Conservation (phyloP, 2,113 vertebrate species). For the Hippoglossus stenolepis region DNA sequence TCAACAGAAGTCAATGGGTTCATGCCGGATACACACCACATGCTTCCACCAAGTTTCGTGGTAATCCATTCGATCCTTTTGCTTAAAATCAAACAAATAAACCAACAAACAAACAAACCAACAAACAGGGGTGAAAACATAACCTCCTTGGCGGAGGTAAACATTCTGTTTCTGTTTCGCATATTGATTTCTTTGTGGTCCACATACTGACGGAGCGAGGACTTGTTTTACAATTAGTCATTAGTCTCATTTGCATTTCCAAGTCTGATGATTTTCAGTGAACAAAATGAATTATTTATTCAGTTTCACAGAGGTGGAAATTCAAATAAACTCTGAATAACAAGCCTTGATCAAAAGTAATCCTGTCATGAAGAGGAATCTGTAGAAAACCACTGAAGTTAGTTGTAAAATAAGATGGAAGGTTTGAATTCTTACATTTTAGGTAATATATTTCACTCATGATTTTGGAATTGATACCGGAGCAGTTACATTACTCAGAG, state of each 20-base stretch:
- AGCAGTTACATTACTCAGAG: constrained; percentile 11
- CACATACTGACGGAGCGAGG: background rate
- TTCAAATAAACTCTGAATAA: constrained; percentile 34
- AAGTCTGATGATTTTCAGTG: constrained; percentile 38
- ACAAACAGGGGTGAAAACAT: too few relatives aligned
- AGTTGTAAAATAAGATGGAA: constrained; percentile 16
- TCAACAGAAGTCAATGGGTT: too few relatives aligned
- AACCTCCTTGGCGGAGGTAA: too few relatives aligned
- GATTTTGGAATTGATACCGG: background rate
- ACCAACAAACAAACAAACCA: too few relatives aligned
- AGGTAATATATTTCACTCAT: constrained; percentile 10
- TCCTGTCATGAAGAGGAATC: constrained; percentile 21
- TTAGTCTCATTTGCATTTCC: constrained; percentile 60
- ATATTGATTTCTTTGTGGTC: constrained; percentile 41
- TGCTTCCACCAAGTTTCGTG: too few relatives aligned
- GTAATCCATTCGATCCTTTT: too few relatives aligned
- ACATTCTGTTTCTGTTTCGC: background rate
- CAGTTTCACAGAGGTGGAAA: constrained; percentile 3
- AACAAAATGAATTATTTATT: constrained; percentile 25
- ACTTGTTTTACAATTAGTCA: constrained; percentile 46
- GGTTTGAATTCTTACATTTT: constrained; percentile 12
- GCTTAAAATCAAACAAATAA: too few relatives aligned
- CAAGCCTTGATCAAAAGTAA: constrained; percentile 38
- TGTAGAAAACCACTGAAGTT: background rate
- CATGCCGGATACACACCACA: too few relatives aligned